Evolutionary conservation across 2,888 invertebrate genomes (phyloP).

Genomic region (Prenolepis imparis): DNA sequence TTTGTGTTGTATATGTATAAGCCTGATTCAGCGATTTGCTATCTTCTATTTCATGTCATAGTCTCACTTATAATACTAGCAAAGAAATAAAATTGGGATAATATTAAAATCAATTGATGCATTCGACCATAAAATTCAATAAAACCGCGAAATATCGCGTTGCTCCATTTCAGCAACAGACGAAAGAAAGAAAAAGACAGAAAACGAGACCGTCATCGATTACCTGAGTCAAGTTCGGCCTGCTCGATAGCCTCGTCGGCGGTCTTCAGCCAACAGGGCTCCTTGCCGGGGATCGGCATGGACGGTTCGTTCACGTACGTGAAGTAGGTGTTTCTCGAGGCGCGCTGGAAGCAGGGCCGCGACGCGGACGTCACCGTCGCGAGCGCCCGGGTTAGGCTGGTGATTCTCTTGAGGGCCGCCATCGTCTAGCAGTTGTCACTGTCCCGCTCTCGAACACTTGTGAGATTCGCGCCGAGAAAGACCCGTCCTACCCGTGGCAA

Average conservation of each 20-base stretch:
- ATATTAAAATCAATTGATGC: not conserved
- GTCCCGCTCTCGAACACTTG: not conserved
- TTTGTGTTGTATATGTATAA: not conserved
- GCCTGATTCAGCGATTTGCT: not conserved
- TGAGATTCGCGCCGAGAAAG: not conserved
- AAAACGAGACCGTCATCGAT: constrained; percentile 32
- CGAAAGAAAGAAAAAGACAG: no score
- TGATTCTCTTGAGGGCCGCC: constrained; percentile 81
- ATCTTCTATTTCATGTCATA: not conserved
- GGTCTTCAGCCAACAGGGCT: constrained; percentile 90
- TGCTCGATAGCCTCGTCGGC: constrained; percentile 93
- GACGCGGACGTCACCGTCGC: constrained; percentile 72
- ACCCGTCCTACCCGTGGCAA: not conserved
- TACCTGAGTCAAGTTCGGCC: constrained; percentile 92
- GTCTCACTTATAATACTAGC: not conserved
- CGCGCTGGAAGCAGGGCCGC: constrained; percentile 61
- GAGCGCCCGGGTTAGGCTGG: constrained; percentile 77
- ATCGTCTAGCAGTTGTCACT: constrained; percentile 66
- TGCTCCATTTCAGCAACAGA: not conserved
- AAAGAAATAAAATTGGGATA: not conserved
- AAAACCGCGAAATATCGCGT: not conserved
- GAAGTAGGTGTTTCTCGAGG: constrained; percentile 85
- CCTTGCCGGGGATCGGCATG: constrained; percentile 91
- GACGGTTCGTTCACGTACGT: constrained; percentile 94
- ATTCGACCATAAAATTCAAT: not conserved